Percentiles rank a stretch among this genome's conserved stretches.
Conservation (phyloP, 2,888 invertebrate genomes). For the Stenoptilia bipunctidactyla region DNA sequence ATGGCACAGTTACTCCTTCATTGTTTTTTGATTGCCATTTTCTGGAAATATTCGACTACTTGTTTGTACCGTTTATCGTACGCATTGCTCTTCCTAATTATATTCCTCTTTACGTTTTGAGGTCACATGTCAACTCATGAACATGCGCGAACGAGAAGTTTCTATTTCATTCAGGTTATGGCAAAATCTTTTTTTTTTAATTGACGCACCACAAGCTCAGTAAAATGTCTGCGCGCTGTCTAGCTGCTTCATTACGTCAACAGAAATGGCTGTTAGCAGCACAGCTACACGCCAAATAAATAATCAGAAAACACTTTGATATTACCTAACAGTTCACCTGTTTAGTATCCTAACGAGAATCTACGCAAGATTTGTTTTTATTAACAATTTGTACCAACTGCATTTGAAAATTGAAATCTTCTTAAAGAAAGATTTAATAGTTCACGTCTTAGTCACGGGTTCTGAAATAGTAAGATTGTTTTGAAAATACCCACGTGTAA, state of each 20-base stretch:
- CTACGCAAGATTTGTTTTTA: slow-evolving; percentile 28
- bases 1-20: slow-evolving; percentile 24
- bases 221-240: slow-evolving; percentile 1
- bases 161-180: too few species aligned
- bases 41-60: slow-evolving; percentile 54
- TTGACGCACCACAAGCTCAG: too few species aligned
- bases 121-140: too few species aligned
- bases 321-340: slow-evolving; percentile 5
- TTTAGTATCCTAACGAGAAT: slow-evolving; percentile 15
- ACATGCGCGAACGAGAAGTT: too few species aligned
- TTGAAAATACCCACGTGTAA: too few species aligned
- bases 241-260: neutral
- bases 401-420: slow-evolving; percentile 18
- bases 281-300: neutral
- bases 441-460: neutral
- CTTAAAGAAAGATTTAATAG: neutral
- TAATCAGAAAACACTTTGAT: neutral
- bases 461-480: too few species aligned
- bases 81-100: slow-evolving; percentile 43
- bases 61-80: slow-evolving; percentile 61
- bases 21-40: slow-evolving; percentile 59
- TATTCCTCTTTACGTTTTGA: slow-evolving; percentile 34
- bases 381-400: slow-evolving; percentile 33
- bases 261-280: neutral
- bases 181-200: too few species aligned